Evolutionary conservation across 2,888 invertebrate species (phyloP), one percentile per base, ranked within the genome.

Genomic region (Thymelicus acteon): DNA sequence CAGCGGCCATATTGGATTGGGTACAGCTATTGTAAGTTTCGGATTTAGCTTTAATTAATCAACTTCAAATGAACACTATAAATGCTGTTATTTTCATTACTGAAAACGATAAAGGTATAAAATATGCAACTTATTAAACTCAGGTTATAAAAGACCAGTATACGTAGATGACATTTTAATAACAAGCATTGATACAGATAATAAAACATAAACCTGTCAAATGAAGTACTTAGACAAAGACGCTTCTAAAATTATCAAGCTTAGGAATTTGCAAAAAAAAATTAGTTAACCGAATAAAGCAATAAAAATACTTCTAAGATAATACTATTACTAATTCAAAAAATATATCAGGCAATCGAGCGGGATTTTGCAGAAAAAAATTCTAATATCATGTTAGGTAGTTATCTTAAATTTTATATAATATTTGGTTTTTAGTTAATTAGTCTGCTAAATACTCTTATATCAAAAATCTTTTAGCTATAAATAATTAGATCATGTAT

Each of bases 1-100:
- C 78, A 79, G 83, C 84, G 73, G 81, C 92, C 93, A 93, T 93
- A 74, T 92, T 91, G 87, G 77, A 79, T 81, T 77, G 69, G 74
- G 77, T 40, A 47, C 72, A 57, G 75, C 79, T 80, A 64, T 75
- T 77, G 78, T 81, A 79, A 81, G 82, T 78, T 79, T 62, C 65
- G 57, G 15, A 37, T 57, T 57, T 70, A 37, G 74, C 72, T 77
- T 78, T n/a, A n/a, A n/a, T n/a, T 77, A 74, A 79, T 73, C 67
- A 70, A 65, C 31, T 64, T 60, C 57, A 73, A 71, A 63, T 61
- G 44, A 66, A 37, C 65, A 73, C 74, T 74, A 44, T n/a, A n/a
- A n/a, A n/a, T 12, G 12, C 44, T 31, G 5, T 5, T 2, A 5
- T 31, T 31, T 31, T 31, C 31, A 5, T 31, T 44, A 8, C 12